Evolutionary conservation across 2,113 vertebrate genomes (phyloP), one percentile per base, ranked within the genome.

Genomic region (Malurus cyaneus): DNA sequence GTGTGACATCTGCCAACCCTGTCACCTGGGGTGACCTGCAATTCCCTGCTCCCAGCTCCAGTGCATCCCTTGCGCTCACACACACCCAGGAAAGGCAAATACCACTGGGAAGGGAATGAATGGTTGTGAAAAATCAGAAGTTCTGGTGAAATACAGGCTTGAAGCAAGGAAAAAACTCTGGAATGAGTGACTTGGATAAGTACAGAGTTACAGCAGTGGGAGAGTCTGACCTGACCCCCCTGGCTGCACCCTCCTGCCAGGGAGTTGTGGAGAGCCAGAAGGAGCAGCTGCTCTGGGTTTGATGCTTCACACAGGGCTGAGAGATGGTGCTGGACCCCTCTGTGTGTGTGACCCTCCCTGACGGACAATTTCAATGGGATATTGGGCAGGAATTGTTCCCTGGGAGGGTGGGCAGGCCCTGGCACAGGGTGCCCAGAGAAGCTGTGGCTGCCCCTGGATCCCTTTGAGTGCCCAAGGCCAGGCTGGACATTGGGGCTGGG

Each of bases 151-250:
- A 5, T 3, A 5, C 2, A n/a, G 50, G 14, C 54, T 11, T 19
- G 52, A 2, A 0, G 1, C 18, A 2, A 8, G 65, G 50, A 9
- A 9, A 19, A 14, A 3, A 6, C 8, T 3, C 26, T 11, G 39
- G 28, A 21, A 11, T 0, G 6, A 36, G 7, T 3, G 20, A 28
- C 5, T 0, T 62, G 76, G 71, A 59, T 28, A 3, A 53, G 34
- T 1, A 9, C 8, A 7, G 53, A 9, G 31, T 8, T 6, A 36
- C 1, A 47, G 60, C 49, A 16, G 3, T 0, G 39, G 46, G 26
- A 49, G 12, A 56, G 12, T 60, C 69, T 2, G 1, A 11, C 1
- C 28, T 14, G 39, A 39, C 39, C 28, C 57, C 4, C 9, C 59
- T 4, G 69, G 41, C n/a, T 64, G 69, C 28, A 1, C 14, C 67